These are phyloP conservation scores for Fundulus diaphanus DNA, from an alignment of 2,797 vertebrate species.

Conservation along the genomic window DNA sequence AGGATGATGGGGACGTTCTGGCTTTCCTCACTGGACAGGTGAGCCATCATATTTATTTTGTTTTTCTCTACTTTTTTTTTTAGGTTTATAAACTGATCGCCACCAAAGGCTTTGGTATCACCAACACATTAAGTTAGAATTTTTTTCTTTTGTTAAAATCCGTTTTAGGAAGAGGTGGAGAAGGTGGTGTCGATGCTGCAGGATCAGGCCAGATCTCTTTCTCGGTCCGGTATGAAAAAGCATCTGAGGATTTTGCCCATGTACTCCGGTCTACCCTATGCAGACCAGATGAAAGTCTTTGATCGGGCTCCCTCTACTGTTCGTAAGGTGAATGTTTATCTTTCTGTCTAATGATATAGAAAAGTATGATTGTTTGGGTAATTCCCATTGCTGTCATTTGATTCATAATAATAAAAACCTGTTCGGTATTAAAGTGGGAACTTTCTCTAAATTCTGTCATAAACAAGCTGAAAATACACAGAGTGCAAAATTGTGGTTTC, in stretches of 20 bases:
- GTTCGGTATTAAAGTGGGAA: neutral
- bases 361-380: neutral
- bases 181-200: conserved; percentile 92
- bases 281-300: conserved; percentile 97
- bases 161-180: conserved; percentile 93
- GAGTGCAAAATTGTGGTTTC: neutral
- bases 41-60: conserved; percentile 21
- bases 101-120: neutral
- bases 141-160: neutral
- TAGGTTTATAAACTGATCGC: neutral
- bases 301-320: conserved; percentile 89
- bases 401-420: neutral
- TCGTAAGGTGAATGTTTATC: conserved; percentile 86
- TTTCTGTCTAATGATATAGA: neutral
- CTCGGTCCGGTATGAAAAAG: conserved; percentile 93
- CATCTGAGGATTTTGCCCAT: conserved; percentile 95
- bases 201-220: conserved; percentile 92
- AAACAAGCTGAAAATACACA: neutral
- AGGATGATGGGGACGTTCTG: conserved; percentile 93
- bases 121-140: neutral
- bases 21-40: conserved; percentile 98
- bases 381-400: neutral
- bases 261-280: conserved; percentile 94
- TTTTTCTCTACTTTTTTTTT: neutral
- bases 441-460: neutral